Evolutionary conservation across 2,113 vertebrate genomes (phyloP).

Genomic region (Ceuthmochares aereus): DNA sequence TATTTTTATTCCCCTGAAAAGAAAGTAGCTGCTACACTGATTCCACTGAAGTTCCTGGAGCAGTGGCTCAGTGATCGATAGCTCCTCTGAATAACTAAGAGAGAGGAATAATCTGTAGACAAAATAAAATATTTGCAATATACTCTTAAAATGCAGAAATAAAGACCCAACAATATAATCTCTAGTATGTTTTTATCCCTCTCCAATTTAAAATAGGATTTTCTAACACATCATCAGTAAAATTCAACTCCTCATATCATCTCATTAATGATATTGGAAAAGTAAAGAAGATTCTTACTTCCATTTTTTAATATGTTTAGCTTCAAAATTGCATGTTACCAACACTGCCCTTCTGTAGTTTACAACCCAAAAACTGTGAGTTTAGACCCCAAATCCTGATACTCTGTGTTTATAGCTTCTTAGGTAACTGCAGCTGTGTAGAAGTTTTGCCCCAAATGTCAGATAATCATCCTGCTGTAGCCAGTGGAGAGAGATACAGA

Average conservation of each 20-base stretch:
- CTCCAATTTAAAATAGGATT: not conserved
- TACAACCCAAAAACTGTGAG: not conserved
- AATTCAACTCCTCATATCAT: not conserved
- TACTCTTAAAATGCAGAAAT: not conserved
- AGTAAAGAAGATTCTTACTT: not conserved
- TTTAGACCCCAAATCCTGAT: not conserved
- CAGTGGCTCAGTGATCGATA: not conserved
- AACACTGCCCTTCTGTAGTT: not conserved
- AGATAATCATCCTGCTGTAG: not conserved
- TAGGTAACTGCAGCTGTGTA: not conserved
- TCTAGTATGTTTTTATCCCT: not conserved
- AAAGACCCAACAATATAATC: not conserved
- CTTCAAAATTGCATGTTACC: not conserved
- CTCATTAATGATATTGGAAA: not conserved
- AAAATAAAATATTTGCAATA: not conserved
- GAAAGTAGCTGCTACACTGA: not conserved
- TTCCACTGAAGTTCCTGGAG: not conserved
- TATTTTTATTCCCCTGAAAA: not conserved
- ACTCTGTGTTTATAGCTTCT: not conserved
- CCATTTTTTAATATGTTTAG: not conserved
- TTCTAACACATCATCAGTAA: not conserved
- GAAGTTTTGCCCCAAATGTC: not conserved
- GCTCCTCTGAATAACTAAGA: not conserved
- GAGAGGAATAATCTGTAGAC: not conserved
- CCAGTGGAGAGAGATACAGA: not conserved